Base-by-base conservation (phyloP, 2,888 invertebrate species). In the Copidosoma aretas region DNA sequence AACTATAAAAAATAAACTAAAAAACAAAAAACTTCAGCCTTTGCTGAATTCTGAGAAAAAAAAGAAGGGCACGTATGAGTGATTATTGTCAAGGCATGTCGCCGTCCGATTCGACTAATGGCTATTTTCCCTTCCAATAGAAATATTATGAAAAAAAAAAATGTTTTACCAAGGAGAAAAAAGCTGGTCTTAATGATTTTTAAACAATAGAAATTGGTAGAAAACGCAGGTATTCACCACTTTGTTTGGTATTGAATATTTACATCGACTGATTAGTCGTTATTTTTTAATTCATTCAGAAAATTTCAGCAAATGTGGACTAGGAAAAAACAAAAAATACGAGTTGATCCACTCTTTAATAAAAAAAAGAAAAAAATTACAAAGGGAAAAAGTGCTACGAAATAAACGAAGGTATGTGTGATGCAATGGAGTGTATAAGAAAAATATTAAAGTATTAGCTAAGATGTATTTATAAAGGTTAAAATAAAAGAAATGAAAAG, bases 361-460 rank as follows among this genome's bases (percentile, higher is more conserved):
- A 25, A 56, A 60, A 68, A 57, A 25, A 52, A 56, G 15, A 2
- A 57, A 10, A 41, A 64, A 53, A 59, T 52, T 32, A 14, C 17
- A 24, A 41, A 57, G n/a, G 54, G 52, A 58, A 41, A 41, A 21
- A 53, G 22, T 25, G n/a, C 15, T n/a, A 41, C 8, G 14, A 60
- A 24, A 22, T 32, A 22, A 8, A 17, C 14, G 49, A 53, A 56
- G 51, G 21, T 56, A n/a, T 41, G 51, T 52, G 52, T 52, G 43
- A 52, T 58, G 54, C 41, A 54, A 57, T 1, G 17, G 41, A 24
- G 25, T 58, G 24, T 54, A 60, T 15, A 52, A 52, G 53, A 56
- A 54, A 59, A 56, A 67, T 58, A 53, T 32, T 51, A 54, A 68
- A 69, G 52, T 64, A 68, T 56, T 61, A 60, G 56, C 17, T 69